Evolutionary conservation across 2,888 invertebrate genomes (phyloP), one percentile per base, ranked within the genome.

Genomic region (Dorcus parallelipipedus): DNA sequence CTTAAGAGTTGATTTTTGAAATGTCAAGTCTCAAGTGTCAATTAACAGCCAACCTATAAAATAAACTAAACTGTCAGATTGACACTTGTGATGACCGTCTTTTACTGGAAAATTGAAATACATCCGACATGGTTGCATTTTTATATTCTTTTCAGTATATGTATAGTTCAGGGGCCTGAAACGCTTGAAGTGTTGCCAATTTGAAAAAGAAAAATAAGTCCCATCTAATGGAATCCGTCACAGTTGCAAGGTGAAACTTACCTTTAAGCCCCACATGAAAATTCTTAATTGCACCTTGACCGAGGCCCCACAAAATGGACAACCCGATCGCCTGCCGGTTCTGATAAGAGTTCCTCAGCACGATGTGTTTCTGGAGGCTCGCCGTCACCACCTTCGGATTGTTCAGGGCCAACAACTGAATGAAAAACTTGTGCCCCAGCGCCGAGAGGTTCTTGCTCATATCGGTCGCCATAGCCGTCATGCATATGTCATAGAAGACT

Each of bases 261-360:
- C 87, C 85, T 81, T 84, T 86, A 49, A 90, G 77, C 23, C 90
- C 91, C 61, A 86, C 82, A 52, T 80, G 76, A 49, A 90, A 81
- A 71, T 89, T 83, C 61, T 78, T 82, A 52, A 81, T 77, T 0
- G 90, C 90, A 8, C 86, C 87, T 71, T 91, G 90, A 1, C 88
- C 88, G n/a, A 90, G 79, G 1, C 86, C 86, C 91, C 91, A 91
- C 1, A 91, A 77, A 43, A 91, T 80, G 0, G 90, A 86, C 38
- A 89, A 77, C 1, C 90, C 89, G 60, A 91, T 86, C 1, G 85
- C 83, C 59, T 88, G 87, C 52, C 90, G 81, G 73, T 91, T 91
- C 69, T 90, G 90, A 71, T 90, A 91, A 0, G 91, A 91, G 68
- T 86, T 89, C 40, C 86, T 81, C 14, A 91, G 76, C 57, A 81